Evolutionary conservation across 2,113 vertebrate species (phyloP).

Genomic region (Pachycephala philippinensis): DNA sequence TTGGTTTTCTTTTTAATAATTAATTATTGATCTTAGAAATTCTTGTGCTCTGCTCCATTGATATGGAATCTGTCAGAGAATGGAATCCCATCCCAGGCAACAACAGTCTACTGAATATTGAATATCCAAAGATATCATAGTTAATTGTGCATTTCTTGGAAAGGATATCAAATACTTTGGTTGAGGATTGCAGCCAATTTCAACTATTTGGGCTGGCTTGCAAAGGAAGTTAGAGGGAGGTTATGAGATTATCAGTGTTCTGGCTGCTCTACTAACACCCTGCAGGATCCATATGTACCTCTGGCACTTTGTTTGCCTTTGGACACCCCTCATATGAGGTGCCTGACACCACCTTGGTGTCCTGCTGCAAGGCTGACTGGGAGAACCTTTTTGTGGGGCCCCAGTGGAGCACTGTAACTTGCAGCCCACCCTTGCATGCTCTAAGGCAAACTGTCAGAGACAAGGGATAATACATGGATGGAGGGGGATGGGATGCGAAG

Average conservation of each 20-base stretch:
- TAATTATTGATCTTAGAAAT: not conserved
- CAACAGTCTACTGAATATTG: not conserved
- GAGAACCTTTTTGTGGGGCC: not conserved
- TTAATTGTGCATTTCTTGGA: conserved; percentile 17
- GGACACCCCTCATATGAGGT: not conserved
- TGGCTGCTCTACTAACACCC: not conserved
- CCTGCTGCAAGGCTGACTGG: not conserved
- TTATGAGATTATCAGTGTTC: not conserved
- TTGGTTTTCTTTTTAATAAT: not conserved
- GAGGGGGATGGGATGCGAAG: not conserved
- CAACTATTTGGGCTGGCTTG: not conserved
- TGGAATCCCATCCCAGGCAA: not conserved
- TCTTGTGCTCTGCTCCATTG: not conserved
- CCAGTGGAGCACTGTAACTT: not conserved
- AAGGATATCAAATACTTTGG: not conserved
- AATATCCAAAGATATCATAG: not conserved
- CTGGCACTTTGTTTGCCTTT: not conserved
- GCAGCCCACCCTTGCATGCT: not conserved
- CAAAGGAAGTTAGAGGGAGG: not conserved
- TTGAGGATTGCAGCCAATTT: conserved; percentile 4
- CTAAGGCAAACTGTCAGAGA: not conserved
- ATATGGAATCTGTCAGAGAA: not conserved
- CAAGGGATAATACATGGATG: not conserved
- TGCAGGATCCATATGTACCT: not conserved
- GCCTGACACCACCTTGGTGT: not conserved